Evolutionary conservation across 2,888 invertebrate genomes (phyloP).

Genomic region (Anticlea derivata): DNA sequence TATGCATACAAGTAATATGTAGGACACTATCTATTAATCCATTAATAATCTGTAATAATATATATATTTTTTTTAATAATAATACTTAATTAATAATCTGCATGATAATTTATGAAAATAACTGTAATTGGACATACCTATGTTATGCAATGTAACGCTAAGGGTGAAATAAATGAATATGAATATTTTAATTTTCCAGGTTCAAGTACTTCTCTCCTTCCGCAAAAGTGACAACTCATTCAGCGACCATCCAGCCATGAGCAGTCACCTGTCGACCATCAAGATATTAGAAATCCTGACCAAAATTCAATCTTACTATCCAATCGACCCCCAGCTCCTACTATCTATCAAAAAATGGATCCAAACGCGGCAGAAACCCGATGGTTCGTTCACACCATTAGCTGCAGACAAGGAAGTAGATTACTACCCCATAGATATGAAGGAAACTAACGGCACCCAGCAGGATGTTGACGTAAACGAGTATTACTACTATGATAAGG

Average conservation of each 20-base stretch:
- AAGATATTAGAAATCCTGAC: conserved; percentile 84
- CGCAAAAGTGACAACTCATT: conserved; percentile 87
- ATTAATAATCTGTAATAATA: no score
- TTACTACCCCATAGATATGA: conserved; percentile 72
- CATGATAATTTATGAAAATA: no score
- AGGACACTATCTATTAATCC: no score
- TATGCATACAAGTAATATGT: no score
- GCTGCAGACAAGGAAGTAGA: conserved; percentile 84
- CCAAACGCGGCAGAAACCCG: conserved; percentile 82
- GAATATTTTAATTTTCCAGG: no score
- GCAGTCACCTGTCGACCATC: conserved; percentile 85
- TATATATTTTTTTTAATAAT: no score
- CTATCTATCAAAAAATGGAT: conserved; percentile 85
- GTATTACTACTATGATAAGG: conserved; percentile 77
- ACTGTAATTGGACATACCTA: no score
- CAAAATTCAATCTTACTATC: conserved; percentile 85
- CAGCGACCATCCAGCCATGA: conserved; percentile 86
- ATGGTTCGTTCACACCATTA: conserved; percentile 85
- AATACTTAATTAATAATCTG: no score
- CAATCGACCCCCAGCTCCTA: conserved; percentile 84
- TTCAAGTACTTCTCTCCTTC: conserved; percentile 85
- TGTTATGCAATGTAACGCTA: no score
- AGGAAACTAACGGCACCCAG: conserved; percentile 60
- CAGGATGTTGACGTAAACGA: conserved; percentile 72
- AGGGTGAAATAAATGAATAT: no score